A percentile compares a stretch with the other conserved stretches of the same genome.
These are phyloP conservation scores for Eciton burchellii DNA, from an alignment of 1,140 invertebrate genomes.

Conservation along the genomic window DNA sequence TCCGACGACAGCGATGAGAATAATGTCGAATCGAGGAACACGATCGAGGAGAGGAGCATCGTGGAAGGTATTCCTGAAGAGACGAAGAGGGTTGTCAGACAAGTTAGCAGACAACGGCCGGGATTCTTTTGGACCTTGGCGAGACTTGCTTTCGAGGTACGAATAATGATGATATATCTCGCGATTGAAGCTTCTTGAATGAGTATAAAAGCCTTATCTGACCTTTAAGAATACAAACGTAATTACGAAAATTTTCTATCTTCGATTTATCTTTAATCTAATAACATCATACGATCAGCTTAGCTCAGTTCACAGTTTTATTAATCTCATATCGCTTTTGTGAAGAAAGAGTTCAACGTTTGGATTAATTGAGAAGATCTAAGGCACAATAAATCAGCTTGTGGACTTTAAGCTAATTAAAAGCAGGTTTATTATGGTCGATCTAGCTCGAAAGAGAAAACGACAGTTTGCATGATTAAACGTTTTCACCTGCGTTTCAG, in stretches of 20 bases:
- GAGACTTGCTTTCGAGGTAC: constrained; percentile 83
- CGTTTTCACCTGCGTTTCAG: constrained; percentile 73
- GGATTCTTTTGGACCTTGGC: constrained; percentile 86
- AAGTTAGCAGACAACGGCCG: constrained; percentile 79
- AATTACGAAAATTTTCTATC: too few relatives aligned
- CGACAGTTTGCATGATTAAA: neutral
- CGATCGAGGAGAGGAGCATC: constrained; percentile 45
- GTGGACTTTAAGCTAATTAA: too few relatives aligned
- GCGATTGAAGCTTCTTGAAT: neutral
- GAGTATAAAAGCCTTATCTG: too few relatives aligned
- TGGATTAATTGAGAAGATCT: too few relatives aligned
- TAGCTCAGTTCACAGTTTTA: too few relatives aligned
- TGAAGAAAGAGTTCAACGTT: too few relatives aligned
- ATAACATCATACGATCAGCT: too few relatives aligned
- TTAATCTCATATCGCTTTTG: too few relatives aligned
- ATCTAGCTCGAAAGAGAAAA: neutral
- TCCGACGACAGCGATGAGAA: constrained; percentile 31
- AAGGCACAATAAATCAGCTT: too few relatives aligned
- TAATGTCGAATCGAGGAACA: constrained; percentile 43
- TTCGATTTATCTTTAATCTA: too few relatives aligned
- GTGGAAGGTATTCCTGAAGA: constrained; percentile 58
- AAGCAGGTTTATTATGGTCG: neutral
- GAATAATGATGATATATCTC: constrained; percentile 23
- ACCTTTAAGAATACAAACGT: too few relatives aligned
- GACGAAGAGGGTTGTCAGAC: constrained; percentile 76